Evolutionary conservation across 2,797 vertebrate genomes (phyloP), one percentile per base, ranked within the genome.

Genomic region (Champsocephalus gunnari): DNA sequence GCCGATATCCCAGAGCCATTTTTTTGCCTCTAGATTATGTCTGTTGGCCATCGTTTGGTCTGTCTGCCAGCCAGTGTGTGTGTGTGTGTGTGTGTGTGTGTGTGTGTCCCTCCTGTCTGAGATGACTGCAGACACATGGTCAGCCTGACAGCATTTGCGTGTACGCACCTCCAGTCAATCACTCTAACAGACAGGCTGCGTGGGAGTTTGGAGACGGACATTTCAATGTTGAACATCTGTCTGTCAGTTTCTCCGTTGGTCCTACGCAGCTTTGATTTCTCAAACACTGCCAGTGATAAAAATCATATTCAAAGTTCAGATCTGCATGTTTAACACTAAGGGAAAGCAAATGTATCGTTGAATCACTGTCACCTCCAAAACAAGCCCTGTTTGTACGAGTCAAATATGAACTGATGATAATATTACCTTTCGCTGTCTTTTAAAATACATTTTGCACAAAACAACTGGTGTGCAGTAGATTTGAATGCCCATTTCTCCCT

Each of bases 81-180:
- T 28, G 24, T 28, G 24, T 28, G 24, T 28, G 24, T 28, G 24
- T 28, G 24, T 28, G 28, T 28, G 28, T 28, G 3, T 28, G 3
- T 28, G 28, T 28, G 28, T 28, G 28, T 28, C 77, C 63, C 49
- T 71, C 69, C 77, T 83, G 78, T 77, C 77, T 81, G 57, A 50
- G 79, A 83, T 84, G 89, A 88, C 75, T 81, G 80, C 76, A 73
- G 87, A 89, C 91, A 90, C 89, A 89, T 72, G 86, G 87, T 89
- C 78, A 64, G 80, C 65, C 76, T 87, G 90, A 89, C 89, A 89
- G 80, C 71, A 73, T 73, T 76, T 67, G 56, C 70, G 28, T 77
- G 60, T 56, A 68, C 66, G 6, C 68, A 85, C 77, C 73, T 80
- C 64, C 87, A 83, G 85, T 90, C 90, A 84, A 71, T 92, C 91